phyloP scores from a whole-genome alignment of 2,888 invertebrate genomes.

The Drosophila acutilabella region DNA sequence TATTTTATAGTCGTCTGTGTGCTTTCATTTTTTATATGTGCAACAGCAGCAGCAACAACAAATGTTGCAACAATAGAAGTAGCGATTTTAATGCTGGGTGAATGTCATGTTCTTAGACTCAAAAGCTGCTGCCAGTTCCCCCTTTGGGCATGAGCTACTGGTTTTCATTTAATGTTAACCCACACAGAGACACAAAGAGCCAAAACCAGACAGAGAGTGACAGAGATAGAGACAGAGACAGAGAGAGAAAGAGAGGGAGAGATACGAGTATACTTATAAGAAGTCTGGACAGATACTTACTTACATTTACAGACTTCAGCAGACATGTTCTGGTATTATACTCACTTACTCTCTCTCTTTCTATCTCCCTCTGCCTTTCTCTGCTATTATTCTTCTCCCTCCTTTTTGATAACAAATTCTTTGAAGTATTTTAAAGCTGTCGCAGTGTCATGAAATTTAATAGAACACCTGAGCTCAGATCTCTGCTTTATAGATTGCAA shows the following conservation, averaged over 20 bases:
- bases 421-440: constrained; percentile 51
- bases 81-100: constrained; percentile 77
- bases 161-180: constrained; percentile 71
- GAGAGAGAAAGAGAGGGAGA: constrained; percentile 12
- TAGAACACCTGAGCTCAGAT: constrained; percentile 55
- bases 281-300: constrained; percentile 38
- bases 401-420: constrained; percentile 25
- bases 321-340: constrained; percentile 57
- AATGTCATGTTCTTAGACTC: constrained; percentile 71
- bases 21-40: constrained; percentile 74
- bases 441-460: constrained; percentile 69
- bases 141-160: constrained; percentile 53
- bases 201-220: constrained; percentile 8
- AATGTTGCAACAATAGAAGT: constrained; percentile 19
- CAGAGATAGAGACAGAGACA: neutral
- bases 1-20: constrained; percentile 68
- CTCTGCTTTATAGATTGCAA: constrained; percentile 14
- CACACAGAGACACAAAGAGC: constrained; percentile 46
- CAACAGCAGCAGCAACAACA: constrained; percentile 33
- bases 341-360: constrained; percentile 5
- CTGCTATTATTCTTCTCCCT: neutral
- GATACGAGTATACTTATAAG: constrained; percentile 21
- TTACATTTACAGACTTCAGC: constrained; percentile 40
- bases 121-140: constrained; percentile 21
- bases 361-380: neutral